Evolutionary conservation across 2,888 invertebrate species (phyloP).

Genomic region (Pilophorus perplexus): DNA sequence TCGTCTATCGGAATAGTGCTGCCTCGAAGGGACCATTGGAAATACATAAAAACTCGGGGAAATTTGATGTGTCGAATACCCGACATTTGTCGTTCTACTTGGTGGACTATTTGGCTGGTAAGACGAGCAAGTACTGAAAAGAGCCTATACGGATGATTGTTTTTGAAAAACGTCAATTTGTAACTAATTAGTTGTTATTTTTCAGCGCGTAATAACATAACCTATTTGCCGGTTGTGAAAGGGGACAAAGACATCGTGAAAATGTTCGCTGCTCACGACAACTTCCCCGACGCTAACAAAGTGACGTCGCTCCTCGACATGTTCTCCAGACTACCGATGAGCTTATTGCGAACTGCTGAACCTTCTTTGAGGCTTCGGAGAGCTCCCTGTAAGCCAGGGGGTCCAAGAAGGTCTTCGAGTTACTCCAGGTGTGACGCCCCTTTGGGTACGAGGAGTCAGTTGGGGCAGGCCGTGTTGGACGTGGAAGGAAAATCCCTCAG

Average conservation of each 20-base stretch:
- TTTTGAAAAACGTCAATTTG: no score
- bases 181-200: no score
- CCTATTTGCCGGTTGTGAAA: conserved; percentile 61
- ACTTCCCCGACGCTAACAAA: conserved; percentile 27
- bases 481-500: conserved; percentile 1
- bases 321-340: conserved; percentile 67
- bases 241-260: conserved; percentile 64
- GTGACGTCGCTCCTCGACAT: conserved; percentile 52
- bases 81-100: conserved; percentile 78
- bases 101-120: conserved; percentile 73
- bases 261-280: conserved; percentile 50
- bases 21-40: conserved; percentile 57
- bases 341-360: conserved; percentile 76
- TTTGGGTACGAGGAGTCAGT: conserved; percentile 46
- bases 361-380: conserved; percentile 66
- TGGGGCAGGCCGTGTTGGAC: conserved; percentile 46
- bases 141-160: no score
- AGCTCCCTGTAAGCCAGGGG: conserved; percentile 40
- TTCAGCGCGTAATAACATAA: conserved; percentile 63
- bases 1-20: conserved; percentile 53
- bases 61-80: conserved; percentile 72
- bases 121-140: no score
- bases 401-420: conserved; percentile 8
- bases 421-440: conserved; percentile 40
- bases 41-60: conserved; percentile 71